Evolutionary conservation across 92 coral and sea anemone genomes (phyloP), one percentile per base, ranked within the genome.

Genomic region (Pocillopora meandrina): DNA sequence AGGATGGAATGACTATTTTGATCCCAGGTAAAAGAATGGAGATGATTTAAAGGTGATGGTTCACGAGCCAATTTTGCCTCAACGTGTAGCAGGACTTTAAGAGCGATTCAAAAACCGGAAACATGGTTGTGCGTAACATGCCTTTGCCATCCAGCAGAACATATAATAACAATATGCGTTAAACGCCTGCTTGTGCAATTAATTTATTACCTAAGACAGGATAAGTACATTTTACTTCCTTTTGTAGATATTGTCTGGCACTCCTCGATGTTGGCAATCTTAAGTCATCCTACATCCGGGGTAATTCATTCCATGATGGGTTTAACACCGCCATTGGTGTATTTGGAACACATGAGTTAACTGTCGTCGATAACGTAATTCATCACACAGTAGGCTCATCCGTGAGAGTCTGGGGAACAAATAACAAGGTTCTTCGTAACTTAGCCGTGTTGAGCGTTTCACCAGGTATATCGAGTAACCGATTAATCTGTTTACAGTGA

Each of bases 231-330:
- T 36, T 18, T 19, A 31, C 49, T 65, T 56, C 31, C 76, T 59
- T 1, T 47, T 63, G 15, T 65, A 95, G 98, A 78, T 92, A 90
- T 76, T 90, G 94, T 14, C 81, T 95, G 56, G 91, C 96, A 5
- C 65, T 95, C 80, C 86, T 95, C 47, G 91, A 90, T 83, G 90
- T 87, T 59, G 85, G 93, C 60, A 70, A 83, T 52, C 91, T 93
- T n/a, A 57, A 78, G 16, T 78, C 85, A 6, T 93, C 94, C 60
- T 95, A 86, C 58, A 90, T 95, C 72, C 90, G 92, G 55, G 98
- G 98, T n/a, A 95, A 91, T 64, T 92, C 98, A 15, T 92, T 95
- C 84, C 95, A 91, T 81, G 90, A 90, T 82, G 93, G 95, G 57
- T 92, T 93, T 85, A 95, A 93, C 85, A 88, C 93, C 15, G 98